phyloP scores from a whole-genome alignment of 2,797 vertebrate species.

The Tarsius wallacei region DNA sequence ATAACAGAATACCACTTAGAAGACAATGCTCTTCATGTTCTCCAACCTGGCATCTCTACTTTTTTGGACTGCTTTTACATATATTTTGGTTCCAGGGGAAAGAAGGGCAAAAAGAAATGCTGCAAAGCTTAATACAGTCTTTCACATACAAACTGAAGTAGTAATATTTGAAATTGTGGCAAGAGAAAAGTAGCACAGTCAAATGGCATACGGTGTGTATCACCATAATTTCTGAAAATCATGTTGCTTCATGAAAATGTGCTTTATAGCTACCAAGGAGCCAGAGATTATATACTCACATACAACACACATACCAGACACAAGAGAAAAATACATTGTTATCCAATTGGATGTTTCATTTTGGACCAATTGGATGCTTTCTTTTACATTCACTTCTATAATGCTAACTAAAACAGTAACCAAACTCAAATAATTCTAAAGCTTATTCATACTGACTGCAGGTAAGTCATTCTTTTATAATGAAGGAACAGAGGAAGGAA shows the following conservation, averaged over 20 bases:
- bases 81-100: conserved; percentile 76
- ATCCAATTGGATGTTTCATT: conserved; percentile 59
- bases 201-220: conserved; percentile 78
- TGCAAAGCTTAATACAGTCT: conserved; percentile 56
- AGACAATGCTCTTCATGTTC: conserved; percentile 77
- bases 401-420: conserved; percentile 47
- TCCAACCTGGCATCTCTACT: conserved; percentile 77
- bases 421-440: conserved; percentile 60
- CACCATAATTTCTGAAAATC: conserved; percentile 73
- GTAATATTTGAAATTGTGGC: conserved; percentile 8
- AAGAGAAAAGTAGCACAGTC: conserved; percentile 82
- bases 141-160: conserved; percentile 52
- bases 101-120: conserved; percentile 64
- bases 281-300: conserved; percentile 76
- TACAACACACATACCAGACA: conserved; percentile 82
- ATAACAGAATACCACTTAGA: conserved; percentile 83
- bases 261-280: conserved; percentile 78
- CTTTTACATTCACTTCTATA: conserved; percentile 31
- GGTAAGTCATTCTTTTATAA: conserved; percentile 47
- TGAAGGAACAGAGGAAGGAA: conserved; percentile 15
- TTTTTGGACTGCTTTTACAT: conserved; percentile 62
- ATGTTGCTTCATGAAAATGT: conserved; percentile 73
- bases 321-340: conserved; percentile 65
- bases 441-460: not conserved
- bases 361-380: conserved; percentile 29